Percentiles rank a stretch among this genome's conserved stretches.
phyloP scores from a whole-genome alignment of 2,113 vertebrate species.

The Rattus rattus region DNA sequence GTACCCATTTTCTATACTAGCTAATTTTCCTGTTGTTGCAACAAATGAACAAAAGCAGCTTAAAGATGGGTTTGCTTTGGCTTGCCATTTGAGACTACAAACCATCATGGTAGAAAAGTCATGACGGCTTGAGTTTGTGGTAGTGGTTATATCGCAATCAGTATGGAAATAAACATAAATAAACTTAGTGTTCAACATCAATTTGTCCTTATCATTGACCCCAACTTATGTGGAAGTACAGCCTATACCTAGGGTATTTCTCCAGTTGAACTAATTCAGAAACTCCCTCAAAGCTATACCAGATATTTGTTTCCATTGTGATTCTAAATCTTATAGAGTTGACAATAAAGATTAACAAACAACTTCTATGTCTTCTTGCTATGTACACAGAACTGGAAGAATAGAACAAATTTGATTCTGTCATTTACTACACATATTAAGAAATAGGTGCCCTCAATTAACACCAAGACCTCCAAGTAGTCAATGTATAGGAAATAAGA shows the following conservation, averaged over 20 bases:
- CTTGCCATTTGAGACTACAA: not conserved
- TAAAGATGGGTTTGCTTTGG: not conserved
- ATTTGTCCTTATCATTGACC: not conserved
- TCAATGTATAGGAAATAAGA: not conserved
- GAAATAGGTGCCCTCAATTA: not conserved
- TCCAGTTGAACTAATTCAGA: not conserved
- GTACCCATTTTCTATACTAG: not conserved
- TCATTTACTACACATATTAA: not conserved
- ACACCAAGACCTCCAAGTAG: not conserved
- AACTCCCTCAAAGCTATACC: not conserved
- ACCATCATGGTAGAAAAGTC: not conserved
- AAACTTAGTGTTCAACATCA: not conserved
- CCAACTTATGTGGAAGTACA: not conserved
- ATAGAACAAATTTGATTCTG: no score
- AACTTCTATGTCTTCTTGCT: not conserved
- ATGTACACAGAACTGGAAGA: not conserved
- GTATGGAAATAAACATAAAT: not conserved
- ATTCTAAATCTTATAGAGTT: not conserved
- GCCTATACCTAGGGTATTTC: not conserved
- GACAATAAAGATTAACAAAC: not conserved
- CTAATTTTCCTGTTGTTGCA: not conserved
- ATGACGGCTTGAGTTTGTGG: not conserved
- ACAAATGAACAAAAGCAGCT: not conserved
- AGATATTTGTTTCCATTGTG: not conserved
- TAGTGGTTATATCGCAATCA: not conserved